Conservation (phyloP, 2,113 vertebrate species). For the Trogon surrucura region DNA sequence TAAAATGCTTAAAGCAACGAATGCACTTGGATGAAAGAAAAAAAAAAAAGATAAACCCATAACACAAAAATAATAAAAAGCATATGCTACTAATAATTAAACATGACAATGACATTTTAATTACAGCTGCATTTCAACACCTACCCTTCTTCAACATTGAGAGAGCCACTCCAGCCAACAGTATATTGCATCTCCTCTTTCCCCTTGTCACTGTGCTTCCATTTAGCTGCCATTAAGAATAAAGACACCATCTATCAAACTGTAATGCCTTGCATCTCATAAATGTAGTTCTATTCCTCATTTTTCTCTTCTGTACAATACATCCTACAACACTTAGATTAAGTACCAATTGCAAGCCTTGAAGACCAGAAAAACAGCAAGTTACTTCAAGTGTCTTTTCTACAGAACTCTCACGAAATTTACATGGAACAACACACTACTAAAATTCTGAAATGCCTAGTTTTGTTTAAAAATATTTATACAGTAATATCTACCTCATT, state of each 20-base stretch:
- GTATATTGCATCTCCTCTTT: slow-evolving; percentile 94
- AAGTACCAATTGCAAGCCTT: neutral
- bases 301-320: neutral
- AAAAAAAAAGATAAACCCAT: too few species aligned
- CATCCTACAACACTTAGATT: neutral
- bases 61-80: neutral
- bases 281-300: neutral
- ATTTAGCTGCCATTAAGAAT: slow-evolving; percentile 85
- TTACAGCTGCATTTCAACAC: slow-evolving; percentile 49
- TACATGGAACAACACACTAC: neutral
- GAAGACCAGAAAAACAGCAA: neutral
- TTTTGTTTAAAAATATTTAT: neutral
- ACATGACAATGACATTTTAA: neutral
- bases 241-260: neutral
- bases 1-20: accelerated
- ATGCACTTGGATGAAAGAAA: neutral
- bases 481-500: neutral
- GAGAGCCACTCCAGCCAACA: slow-evolving; percentile 90
- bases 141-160: slow-evolving; percentile 92
- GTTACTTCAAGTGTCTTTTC: neutral
- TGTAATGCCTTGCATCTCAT: neutral
- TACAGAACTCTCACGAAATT: neutral
- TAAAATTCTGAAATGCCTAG: neutral
- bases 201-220: slow-evolving; percentile 89
- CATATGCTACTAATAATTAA: neutral